Evolutionary conservation across 2,797 vertebrate genomes (phyloP).

Genomic region (Limnodromus scolopaceus): DNA sequence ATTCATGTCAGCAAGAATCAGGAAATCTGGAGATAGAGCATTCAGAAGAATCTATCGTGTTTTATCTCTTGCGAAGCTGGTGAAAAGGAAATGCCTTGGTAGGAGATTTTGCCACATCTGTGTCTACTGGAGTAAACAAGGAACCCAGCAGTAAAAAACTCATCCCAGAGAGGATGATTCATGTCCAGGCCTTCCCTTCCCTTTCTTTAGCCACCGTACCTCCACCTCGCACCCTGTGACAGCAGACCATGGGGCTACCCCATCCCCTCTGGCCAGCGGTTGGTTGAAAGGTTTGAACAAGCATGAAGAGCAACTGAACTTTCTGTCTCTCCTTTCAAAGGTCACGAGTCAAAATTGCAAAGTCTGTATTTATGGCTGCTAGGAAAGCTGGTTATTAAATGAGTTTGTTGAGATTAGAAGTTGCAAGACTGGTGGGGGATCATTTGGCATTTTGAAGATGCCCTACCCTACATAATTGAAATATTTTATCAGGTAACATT

Average conservation of each 20-base stretch:
- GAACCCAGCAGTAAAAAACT: not conserved
- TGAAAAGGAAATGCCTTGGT: not conserved
- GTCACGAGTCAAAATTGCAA: not conserved
- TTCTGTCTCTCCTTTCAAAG: not conserved
- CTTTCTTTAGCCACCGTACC: not conserved
- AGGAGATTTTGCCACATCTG: not conserved
- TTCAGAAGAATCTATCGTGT: fast-evolving
- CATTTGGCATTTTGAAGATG: not conserved
- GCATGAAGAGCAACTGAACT: not conserved
- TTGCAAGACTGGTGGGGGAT: not conserved
- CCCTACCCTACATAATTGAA: not conserved
- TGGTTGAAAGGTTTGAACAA: not conserved
- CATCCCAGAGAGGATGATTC: not conserved
- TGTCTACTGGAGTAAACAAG: not conserved
- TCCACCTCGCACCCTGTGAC: fast-evolving
- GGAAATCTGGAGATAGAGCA: not conserved
- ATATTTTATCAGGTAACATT: not conserved
- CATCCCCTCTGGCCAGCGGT: fast-evolving
- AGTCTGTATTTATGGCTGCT: not conserved
- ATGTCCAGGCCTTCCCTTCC: not conserved
- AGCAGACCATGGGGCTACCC: fast-evolving
- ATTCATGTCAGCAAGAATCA: not conserved
- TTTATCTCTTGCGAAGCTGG: not conserved
- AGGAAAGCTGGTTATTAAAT: not conserved
- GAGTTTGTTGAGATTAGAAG: not conserved